phyloP scores from a whole-genome alignment of 2,888 invertebrate genomes.

The Peribatodes rhomboidaria region DNA sequence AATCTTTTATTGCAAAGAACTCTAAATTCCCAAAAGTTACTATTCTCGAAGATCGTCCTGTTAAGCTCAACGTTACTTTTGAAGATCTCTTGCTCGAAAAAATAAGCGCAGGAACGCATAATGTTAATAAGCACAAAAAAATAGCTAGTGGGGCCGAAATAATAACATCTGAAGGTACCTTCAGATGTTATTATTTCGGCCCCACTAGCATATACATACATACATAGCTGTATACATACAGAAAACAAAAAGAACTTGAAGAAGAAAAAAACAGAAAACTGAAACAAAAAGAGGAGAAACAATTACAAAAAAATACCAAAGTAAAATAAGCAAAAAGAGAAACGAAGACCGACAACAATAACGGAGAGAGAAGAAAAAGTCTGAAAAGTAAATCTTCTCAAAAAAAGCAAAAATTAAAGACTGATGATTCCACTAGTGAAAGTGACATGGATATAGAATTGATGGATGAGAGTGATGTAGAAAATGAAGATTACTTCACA shows the following conservation, averaged over 20 bases:
- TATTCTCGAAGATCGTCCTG: constrained; percentile 6
- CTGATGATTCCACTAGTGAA: constrained; percentile 8
- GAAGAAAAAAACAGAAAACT: constrained; percentile 17
- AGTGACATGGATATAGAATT: constrained; percentile 15
- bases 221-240: too few species aligned
- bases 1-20: not conserved
- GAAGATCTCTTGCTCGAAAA: constrained; percentile 18
- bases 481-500: constrained; percentile 1
- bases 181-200: too few species aligned
- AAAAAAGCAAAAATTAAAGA: constrained; percentile 4
- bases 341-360: not conserved
- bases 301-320: constrained; percentile 8
- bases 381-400: not conserved
- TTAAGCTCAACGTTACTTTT: constrained; percentile 4
- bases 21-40: constrained; percentile 7
- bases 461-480: constrained; percentile 14
- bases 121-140: constrained; percentile 16
- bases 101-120: constrained; percentile 15
- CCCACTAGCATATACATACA: too few species aligned
- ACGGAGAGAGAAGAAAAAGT: not conserved
- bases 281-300: constrained; percentile 6
- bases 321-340: constrained; percentile 3
- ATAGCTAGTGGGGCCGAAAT: constrained; percentile 18
- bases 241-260: constrained; percentile 12
- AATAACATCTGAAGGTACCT: constrained; percentile 18